phyloP scores from a whole-genome alignment of 2,888 invertebrate genomes.

The Balanococcus diminutus region DNA sequence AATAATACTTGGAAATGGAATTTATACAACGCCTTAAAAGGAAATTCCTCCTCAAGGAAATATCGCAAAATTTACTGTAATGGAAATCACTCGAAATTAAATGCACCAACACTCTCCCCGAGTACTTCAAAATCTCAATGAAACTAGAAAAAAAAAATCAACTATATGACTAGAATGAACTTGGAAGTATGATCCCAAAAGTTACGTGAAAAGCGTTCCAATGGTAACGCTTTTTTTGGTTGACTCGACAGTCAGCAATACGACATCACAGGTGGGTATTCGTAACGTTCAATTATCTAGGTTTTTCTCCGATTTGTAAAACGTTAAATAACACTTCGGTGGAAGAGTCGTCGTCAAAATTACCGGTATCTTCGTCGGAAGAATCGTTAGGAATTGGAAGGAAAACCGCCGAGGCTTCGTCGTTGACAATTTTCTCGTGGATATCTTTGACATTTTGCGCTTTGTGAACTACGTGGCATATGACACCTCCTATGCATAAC shows the following conservation, averaged over 20 bases:
- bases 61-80: background rate
- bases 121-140: background rate
- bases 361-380: conserved; percentile 57
- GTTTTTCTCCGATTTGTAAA: conserved; percentile 58
- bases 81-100: background rate
- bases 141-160: background rate
- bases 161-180: conserved; percentile 30
- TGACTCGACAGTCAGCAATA: background rate
- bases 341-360: conserved; percentile 58
- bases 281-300: conserved; percentile 6
- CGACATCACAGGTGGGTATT: background rate
- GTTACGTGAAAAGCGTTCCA: background rate
- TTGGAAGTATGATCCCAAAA: background rate
- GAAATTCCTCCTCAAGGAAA: conserved; percentile 17
- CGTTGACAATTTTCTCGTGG: conserved; percentile 45
- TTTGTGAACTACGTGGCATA: conserved; percentile 81
- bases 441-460: conserved; percentile 30
- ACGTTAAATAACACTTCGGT: conserved; percentile 59
- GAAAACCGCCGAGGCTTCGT: conserved; percentile 57
- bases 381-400: conserved; percentile 53
- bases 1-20: background rate
- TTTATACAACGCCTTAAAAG: background rate
- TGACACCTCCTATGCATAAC: conserved; percentile 87
- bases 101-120: background rate
- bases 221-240: background rate